These are phyloP conservation scores for Antennarius maculatus DNA, from an alignment of 2,797 vertebrate species.

Conservation along the genomic window DNA sequence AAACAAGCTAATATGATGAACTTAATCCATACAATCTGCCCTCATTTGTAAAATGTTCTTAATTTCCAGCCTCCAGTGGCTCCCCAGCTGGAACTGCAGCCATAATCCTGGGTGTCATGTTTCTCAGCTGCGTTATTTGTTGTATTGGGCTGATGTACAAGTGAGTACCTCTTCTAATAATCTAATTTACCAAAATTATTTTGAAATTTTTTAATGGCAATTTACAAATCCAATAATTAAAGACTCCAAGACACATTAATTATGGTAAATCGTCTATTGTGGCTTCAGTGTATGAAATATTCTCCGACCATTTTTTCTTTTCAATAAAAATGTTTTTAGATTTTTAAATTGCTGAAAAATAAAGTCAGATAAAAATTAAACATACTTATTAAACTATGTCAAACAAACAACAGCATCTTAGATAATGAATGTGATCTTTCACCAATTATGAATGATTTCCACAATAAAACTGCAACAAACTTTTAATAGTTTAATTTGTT, in stretches of 20 bases:
- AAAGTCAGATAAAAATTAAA: no score
- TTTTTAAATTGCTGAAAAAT: neutral
- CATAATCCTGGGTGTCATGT: conserved; percentile 79
- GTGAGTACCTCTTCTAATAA: conserved; percentile 61
- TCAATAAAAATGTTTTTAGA: neutral
- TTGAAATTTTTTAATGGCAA: neutral
- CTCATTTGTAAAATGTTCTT: conserved; percentile 33
- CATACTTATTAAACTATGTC: no score
- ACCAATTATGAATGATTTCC: no score
- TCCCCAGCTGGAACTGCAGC: conserved; percentile 76
- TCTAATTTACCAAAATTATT: neutral
- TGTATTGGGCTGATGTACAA: conserved; percentile 85
- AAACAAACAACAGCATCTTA: neutral
- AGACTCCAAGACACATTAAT: neutral
- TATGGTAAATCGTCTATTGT: neutral
- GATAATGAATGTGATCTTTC: no score
- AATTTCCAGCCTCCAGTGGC: conserved; percentile 65
- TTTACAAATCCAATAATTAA: neutral
- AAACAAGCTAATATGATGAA: neutral
- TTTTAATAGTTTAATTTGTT: no score
- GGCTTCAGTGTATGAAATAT: neutral
- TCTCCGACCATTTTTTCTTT: neutral
- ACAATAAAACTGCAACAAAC: no score
- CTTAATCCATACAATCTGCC: neutral
- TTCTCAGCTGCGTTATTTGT: conserved; percentile 78